Conservation (phyloP, 2,888 invertebrate species). For the Athetis lepigone region DNA sequence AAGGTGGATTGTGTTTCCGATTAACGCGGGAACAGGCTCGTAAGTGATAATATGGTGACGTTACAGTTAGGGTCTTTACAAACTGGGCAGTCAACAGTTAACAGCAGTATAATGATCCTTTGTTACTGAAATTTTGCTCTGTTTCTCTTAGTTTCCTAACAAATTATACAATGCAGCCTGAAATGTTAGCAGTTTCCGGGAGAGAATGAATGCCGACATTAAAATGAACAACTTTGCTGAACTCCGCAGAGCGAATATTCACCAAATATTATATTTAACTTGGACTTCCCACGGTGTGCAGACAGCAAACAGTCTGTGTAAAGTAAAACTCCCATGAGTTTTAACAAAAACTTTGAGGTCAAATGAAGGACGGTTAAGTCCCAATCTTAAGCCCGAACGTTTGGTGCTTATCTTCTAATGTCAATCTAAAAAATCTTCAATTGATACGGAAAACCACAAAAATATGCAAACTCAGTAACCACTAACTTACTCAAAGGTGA, state of each 20-base stretch:
- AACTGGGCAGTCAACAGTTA: conserved; percentile 26
- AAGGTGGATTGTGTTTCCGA: conserved; percentile 28
- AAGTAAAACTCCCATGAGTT: conserved; percentile 8
- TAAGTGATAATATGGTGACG: conserved; percentile 29
- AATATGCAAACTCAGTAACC: not conserved
- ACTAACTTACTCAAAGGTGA: no score
- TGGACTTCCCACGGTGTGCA: conserved; percentile 11
- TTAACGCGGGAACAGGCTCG: conserved; percentile 7
- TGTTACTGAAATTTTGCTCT: conserved; percentile 32
- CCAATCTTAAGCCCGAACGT: not conserved
- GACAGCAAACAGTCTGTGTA: not conserved
- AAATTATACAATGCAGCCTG: conserved; percentile 31
- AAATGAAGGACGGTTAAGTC: not conserved
- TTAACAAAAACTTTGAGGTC: not conserved
- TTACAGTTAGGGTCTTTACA: conserved; percentile 8
- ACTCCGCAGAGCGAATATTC: conserved; percentile 36
- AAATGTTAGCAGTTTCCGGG: conserved; percentile 28
- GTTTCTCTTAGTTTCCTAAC: conserved; percentile 30
- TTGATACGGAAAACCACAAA: conserved; percentile 3
- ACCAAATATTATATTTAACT: conserved; percentile 35
- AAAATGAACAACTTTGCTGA: conserved; percentile 42
- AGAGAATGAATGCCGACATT: conserved; percentile 51
- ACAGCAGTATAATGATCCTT: conserved; percentile 18
- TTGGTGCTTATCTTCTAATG: not conserved
- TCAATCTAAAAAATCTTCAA: not conserved